These are phyloP conservation scores for Dusona sp. DNA, from an alignment of 2,888 invertebrate genomes.

Conservation along the genomic window DNA sequence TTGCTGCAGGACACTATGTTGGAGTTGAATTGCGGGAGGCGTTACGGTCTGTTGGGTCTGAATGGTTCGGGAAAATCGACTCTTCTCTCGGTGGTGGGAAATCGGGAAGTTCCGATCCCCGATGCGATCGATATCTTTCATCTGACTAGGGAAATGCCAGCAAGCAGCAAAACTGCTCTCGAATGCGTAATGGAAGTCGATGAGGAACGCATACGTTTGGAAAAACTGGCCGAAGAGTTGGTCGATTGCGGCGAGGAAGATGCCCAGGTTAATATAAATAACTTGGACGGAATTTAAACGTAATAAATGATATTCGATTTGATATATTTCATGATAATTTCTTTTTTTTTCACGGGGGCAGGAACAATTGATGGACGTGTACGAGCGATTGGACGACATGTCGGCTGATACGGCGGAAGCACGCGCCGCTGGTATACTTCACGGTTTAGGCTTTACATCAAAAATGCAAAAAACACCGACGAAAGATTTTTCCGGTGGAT, in stretches of 20 bases:
- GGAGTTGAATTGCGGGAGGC: conserved; percentile 98
- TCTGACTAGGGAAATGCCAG: conserved; percentile 98
- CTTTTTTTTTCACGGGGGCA: conserved; percentile 82
- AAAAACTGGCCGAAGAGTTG: conserved; percentile 96
- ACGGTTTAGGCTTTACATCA: conserved; percentile 97
- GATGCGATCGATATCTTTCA: conserved; percentile 99
- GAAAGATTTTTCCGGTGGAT: conserved; percentile 96
- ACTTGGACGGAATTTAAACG: not conserved
- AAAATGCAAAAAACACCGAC: conserved; percentile 95
- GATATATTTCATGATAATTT: conserved; percentile 14
- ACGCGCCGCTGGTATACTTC: conserved; percentile 96
- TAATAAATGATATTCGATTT: not conserved
- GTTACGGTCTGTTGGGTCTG: conserved; percentile 98
- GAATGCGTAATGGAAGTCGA: conserved; percentile 99
- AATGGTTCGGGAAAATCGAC: conserved; percentile 99
- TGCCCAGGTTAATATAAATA: conserved; percentile 83
- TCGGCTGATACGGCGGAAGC: conserved; percentile 98
- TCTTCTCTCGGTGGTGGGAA: conserved; percentile 94
- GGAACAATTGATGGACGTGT: conserved; percentile 98
- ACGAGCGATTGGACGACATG: conserved; percentile 98
- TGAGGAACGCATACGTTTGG: conserved; percentile 95
- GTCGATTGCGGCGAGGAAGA: conserved; percentile 94
- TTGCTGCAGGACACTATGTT: conserved; percentile 97
- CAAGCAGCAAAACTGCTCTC: conserved; percentile 98
- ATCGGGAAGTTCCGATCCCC: conserved; percentile 97